Conservation (phyloP, 2,797 vertebrate genomes). For the Denticeps clupeoides region DNA sequence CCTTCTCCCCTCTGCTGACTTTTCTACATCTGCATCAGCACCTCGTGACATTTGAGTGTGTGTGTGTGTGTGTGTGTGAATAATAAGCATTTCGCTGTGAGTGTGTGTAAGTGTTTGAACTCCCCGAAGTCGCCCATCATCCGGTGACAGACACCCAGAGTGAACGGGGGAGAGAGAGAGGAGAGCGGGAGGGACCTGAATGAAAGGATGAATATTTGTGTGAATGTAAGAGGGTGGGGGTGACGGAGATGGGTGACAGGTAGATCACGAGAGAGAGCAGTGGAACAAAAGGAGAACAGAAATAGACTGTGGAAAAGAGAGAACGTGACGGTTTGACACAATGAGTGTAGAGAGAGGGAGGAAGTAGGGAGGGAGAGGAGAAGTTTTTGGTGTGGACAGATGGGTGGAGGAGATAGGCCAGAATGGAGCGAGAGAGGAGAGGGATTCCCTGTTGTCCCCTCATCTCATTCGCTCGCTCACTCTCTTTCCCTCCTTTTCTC, state of each 20-base stretch:
- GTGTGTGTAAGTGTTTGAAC: not conserved
- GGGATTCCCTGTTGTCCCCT: slow-evolving; percentile 61
- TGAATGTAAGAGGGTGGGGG: slow-evolving; percentile 9
- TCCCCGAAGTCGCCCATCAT: too few relatives aligned
- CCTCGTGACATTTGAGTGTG: too few relatives aligned
- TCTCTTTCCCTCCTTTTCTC: slow-evolving; percentile 54
- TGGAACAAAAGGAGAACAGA: slow-evolving; percentile 39
- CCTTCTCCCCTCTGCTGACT: too few relatives aligned
- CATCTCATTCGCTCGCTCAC: slow-evolving; percentile 49
- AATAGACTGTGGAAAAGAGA: slow-evolving; percentile 29
- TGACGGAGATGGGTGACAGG: slow-evolving; percentile 37
- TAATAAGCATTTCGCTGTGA: too few relatives aligned
- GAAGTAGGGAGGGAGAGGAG: slow-evolving; percentile 5
- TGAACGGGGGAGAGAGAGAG: slow-evolving; percentile 1
- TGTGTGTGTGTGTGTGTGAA: too few relatives aligned
- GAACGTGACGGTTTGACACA: slow-evolving; percentile 26
- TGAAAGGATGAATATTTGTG: slow-evolving; percentile 11
- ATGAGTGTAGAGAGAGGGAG: slow-evolving; percentile 27
- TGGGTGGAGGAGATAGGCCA: slow-evolving; percentile 14
- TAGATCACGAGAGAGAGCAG: slow-evolving; percentile 49
- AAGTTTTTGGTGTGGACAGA: slow-evolving; percentile 33
- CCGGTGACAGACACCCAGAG: not conserved
- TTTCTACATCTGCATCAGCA: too few relatives aligned
- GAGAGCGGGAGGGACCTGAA: slow-evolving; percentile 5
- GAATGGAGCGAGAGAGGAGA: slow-evolving; percentile 20